Evolutionary conservation across 2,888 invertebrate species (phyloP), one percentile per base, ranked within the genome.

Genomic region (Alentia gelatinosa): DNA sequence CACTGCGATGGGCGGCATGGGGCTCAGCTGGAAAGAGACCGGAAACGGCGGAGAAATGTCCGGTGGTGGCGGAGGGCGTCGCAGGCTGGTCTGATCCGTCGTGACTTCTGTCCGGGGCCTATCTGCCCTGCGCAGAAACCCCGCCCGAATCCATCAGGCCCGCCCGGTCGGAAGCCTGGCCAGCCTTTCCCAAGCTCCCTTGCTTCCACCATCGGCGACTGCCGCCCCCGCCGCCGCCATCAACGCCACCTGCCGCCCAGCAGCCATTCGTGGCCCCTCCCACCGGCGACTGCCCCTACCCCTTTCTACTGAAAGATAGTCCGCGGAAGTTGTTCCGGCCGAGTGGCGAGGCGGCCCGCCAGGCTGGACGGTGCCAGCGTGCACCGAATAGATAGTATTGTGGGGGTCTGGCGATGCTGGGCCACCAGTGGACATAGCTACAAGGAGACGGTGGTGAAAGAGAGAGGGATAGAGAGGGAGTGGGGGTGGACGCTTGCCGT

Each of bases 311-410:
- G 68, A 68, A 68, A 30, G 68, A 68, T 68, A 68, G 68, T 68
- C 68, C 30, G 68, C 68, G 68, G 68, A 68, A 68, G 68, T 68
- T 68, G 68, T 68, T 68, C 68, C 68, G 68, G 68, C 68, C 68
- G 68, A 68, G 68, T 30, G 68, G 68, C 30, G 68, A 68, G 68
- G 68, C n/a, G 68, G 33, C 68, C 47, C 26, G 68, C 5, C 33
- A 26, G 33, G 68, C 68, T 68, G 68, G 68, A 68, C 30, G 30
- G 68, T n/a, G 30, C 26, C 68, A 30, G 68, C 33, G 68, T 68
- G 68, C 68, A 68, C 30, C 68, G 68, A 68, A 68, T 68, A 68
- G 68, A 68, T 68, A 68, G 68, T 68, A 68, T 68, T 68, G 68
- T 68, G 26, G 68, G 30, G 30, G 30, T 68, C 68, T 68, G 12